Evolutionary conservation across 2,113 vertebrate species (phyloP).

Genomic region (Hylia prasina): DNA sequence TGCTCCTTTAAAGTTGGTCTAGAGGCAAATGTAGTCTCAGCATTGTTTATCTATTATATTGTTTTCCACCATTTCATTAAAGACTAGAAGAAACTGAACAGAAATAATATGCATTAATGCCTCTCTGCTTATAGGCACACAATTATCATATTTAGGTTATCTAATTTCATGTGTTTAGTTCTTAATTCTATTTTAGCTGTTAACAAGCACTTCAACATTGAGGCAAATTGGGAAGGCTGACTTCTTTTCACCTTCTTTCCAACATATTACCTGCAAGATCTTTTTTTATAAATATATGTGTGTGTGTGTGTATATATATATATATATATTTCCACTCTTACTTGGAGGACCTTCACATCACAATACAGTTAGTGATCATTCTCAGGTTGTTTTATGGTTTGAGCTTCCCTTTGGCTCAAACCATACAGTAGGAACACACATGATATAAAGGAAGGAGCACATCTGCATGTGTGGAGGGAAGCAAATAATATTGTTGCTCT

Average conservation of each 20-base stretch:
- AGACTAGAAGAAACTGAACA: not conserved
- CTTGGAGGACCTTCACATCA: not conserved
- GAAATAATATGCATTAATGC: not conserved
- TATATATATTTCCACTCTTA: not conserved
- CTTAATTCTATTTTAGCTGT: not conserved
- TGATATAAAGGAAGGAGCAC: not conserved
- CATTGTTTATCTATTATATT: not conserved
- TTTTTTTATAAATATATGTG: not conserved
- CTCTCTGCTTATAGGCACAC: rapidly evolving
- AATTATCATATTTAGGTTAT: not conserved
- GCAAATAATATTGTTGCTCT: not conserved
- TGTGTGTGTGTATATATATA: too few species aligned
- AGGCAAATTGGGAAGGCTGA: not conserved
- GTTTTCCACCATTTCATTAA: not conserved
- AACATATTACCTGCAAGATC: not conserved
- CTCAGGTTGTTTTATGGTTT: not conserved
- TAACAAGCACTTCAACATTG: not conserved
- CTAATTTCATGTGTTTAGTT: not conserved
- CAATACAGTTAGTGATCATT: not conserved
- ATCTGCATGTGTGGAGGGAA: not conserved
- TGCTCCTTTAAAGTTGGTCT: not conserved
- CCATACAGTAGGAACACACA: rapidly evolving
- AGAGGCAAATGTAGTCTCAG: not conserved
- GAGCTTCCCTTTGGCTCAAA: not conserved
- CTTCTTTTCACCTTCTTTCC: not conserved